A percentile compares a stretch with the other conserved stretches of the same genome.
Evolutionary conservation across 2,113 vertebrate genomes (phyloP).

Genomic region (Epinephelus lanceolatus): DNA sequence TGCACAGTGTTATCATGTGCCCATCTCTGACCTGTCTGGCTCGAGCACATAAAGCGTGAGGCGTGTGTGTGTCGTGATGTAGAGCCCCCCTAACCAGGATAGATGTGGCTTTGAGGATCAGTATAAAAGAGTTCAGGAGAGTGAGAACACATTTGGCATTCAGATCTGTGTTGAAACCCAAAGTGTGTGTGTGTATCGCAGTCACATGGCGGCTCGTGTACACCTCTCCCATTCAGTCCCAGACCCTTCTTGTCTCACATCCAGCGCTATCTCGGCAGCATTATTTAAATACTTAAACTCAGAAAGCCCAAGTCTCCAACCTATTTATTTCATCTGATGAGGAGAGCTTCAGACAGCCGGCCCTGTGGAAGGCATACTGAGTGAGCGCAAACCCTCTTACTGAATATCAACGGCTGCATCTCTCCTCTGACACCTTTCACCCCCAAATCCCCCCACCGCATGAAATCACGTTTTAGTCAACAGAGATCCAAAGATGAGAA

Average conservation of each 20-base stretch:
- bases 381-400: background rate
- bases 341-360: background rate
- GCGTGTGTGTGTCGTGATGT: background rate
- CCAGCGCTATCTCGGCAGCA: background rate
- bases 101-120: background rate
- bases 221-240: conserved; percentile 1
- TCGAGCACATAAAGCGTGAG: conserved; percentile 12
- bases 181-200: background rate
- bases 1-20: conserved; percentile 14
- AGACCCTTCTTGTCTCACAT: conserved; percentile 2
- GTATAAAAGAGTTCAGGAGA: background rate
- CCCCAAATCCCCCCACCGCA: background rate
- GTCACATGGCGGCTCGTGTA: background rate
- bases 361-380: background rate
- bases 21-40: conserved; percentile 33
- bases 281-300: conserved; percentile 31
- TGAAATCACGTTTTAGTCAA: background rate
- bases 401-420: conserved; percentile 16
- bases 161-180: conserved; percentile 21
- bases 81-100: background rate
- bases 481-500: background rate
- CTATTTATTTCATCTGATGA: conserved; percentile 22
- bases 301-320: conserved; percentile 4
- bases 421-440: background rate
- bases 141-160: conserved; percentile 14